Percentiles rank a stretch among this genome's conserved stretches.
phyloP scores from a whole-genome alignment of 2,113 vertebrate genomes.

The Sclerurus mexicanus region DNA sequence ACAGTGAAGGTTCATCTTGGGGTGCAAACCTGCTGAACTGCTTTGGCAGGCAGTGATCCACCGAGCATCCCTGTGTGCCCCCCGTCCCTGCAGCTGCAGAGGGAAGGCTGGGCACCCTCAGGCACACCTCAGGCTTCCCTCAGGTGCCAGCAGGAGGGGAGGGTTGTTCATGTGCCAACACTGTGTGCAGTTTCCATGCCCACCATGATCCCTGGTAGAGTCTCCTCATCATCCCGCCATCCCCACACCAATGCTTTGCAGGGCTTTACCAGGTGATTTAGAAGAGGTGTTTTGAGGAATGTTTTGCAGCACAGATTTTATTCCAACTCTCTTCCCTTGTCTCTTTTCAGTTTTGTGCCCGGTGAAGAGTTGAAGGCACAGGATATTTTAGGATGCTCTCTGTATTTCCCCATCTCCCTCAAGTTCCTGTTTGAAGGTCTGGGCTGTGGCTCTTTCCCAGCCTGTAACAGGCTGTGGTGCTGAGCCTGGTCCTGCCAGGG shows the following conservation, averaged over 20 bases:
- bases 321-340: neutral
- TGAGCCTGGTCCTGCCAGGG: neutral
- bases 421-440: neutral
- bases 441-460: neutral
- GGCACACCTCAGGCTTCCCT: neutral
- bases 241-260: neutral
- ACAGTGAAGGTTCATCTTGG: neutral
- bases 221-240: neutral
- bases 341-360: neutral
- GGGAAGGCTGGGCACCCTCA: neutral
- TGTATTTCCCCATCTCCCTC: neutral
- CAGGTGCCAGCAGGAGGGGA: neutral
- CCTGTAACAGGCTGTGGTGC: neutral
- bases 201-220: neutral
- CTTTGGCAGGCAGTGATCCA: neutral
- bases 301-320: neutral
- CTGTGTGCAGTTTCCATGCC: accelerated
- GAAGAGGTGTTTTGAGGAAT: neutral
- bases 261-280: neutral
- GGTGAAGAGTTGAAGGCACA: neutral
- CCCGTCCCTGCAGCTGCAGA: accelerated
- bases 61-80: neutral
- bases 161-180: accelerated
- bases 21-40: neutral
- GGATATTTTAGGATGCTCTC: neutral